Evolutionary conservation across 2,113 vertebrate species (phyloP).

Genomic region (Oxyura jamaicensis): DNA sequence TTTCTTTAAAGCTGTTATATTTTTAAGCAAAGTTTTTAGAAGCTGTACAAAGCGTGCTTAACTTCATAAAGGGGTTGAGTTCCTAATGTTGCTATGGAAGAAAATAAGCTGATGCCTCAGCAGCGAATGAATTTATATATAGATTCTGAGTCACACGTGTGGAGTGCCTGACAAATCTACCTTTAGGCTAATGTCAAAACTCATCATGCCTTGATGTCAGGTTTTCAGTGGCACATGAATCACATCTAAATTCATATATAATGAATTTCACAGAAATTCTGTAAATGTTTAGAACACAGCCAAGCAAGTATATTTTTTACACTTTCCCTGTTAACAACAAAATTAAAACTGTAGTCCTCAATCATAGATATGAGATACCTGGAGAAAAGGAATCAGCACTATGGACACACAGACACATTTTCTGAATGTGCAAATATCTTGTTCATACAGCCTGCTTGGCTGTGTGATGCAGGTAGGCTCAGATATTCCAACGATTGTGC

Average conservation of each 20-base stretch:
- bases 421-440: accelerated
- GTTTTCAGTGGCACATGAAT: not conserved
- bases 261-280: not conserved
- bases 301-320: accelerated
- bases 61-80: not conserved
- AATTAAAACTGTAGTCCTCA: not conserved
- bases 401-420: accelerated
- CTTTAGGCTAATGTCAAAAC: not conserved
- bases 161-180: not conserved
- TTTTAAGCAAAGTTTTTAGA: not conserved
- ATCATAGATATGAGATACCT: accelerated
- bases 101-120: not conserved
- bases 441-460: accelerated
- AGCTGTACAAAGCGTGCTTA: not conserved
- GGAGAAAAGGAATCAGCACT: not conserved
- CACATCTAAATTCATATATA: not conserved
- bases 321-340: not conserved
- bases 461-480: not conserved
- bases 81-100: conserved; percentile 34
- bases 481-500: accelerated
- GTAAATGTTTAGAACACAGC: not conserved
- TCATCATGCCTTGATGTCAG: not conserved
- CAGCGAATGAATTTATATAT: not conserved
- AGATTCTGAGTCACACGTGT: conserved; percentile 7
- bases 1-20: not conserved